These are phyloP conservation scores for Elymnias hypermnestra DNA, from an alignment of 1,140 invertebrate species.

Conservation along the genomic window DNA sequence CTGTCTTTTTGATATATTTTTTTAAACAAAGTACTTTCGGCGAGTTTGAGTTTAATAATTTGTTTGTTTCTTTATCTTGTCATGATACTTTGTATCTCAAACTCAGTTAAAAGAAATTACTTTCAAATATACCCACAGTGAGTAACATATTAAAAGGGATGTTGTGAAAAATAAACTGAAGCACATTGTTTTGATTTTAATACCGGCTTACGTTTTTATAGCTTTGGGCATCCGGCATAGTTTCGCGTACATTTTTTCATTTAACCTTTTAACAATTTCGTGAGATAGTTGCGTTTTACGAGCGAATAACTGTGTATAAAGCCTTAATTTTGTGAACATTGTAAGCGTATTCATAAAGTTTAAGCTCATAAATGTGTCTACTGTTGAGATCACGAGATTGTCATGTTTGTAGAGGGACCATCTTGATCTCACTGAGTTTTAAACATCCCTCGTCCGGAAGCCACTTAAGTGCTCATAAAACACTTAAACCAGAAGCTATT, in stretches of 20 bases:
- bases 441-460: constrained; percentile 59
- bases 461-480: constrained; percentile 70
- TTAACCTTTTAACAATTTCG: constrained; percentile 15
- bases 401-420: constrained; percentile 50
- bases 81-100: no score
- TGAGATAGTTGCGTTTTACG: constrained; percentile 17
- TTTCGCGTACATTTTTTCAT: constrained; percentile 13
- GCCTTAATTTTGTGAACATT: constrained; percentile 27
- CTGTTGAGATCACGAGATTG: constrained; percentile 49
- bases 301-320: constrained; percentile 17
- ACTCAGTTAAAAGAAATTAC: no score
- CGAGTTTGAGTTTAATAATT: no score
- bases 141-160: constrained; percentile 3
- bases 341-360: constrained; percentile 51
- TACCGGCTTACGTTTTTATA: constrained; percentile 12
- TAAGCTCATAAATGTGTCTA: constrained; percentile 47
- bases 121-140: no score
- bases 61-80: no score
- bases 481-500: constrained; percentile 59
- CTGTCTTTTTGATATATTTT: no score
- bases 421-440: constrained; percentile 52
- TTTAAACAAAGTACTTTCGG: no score
- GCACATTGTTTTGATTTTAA: constrained; percentile 12
- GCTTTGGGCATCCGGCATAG: constrained; percentile 8
- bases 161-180: constrained; percentile 6